A percentile compares a stretch with the other conserved stretches of the same genome.
These are phyloP conservation scores for Cataglyphis hispanica DNA, from an alignment of 1,140 invertebrate genomes.

Conservation along the genomic window DNA sequence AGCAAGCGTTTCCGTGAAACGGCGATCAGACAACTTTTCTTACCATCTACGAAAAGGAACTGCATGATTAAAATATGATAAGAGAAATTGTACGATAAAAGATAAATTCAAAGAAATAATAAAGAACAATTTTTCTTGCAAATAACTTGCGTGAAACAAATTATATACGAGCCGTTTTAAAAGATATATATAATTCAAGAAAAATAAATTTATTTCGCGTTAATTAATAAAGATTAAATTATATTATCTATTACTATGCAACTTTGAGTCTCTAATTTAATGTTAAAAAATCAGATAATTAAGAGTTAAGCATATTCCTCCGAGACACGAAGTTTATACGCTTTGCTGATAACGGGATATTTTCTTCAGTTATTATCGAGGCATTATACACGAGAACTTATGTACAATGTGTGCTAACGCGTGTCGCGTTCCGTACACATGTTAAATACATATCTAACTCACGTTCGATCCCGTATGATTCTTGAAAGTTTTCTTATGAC, in stretches of 20 bases:
- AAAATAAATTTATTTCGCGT: not conserved
- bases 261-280: not conserved
- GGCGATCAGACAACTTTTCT: not conserved
- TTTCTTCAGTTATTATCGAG: not conserved
- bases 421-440: not conserved
- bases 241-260: not conserved
- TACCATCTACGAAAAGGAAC: not conserved
- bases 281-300: conserved; percentile 12
- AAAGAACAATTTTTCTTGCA: not conserved
- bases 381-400: not conserved
- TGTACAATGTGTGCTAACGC: not conserved
- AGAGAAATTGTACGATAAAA: not conserved
- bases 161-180: not conserved
- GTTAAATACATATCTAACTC: conserved; percentile 17
- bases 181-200: not conserved
- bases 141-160: not conserved
- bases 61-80: not conserved
- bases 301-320: not conserved
- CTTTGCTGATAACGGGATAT: not conserved
- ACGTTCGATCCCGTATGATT: conserved; percentile 36
- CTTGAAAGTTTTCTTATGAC: conserved; percentile 70
- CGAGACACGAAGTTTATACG: not conserved
- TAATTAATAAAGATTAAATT: not conserved
- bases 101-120: not conserved
- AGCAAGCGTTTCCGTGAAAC: conserved; percentile 26